phyloP scores from a whole-genome alignment of 2,113 vertebrate species.

The Poecile atricapillus region DNA sequence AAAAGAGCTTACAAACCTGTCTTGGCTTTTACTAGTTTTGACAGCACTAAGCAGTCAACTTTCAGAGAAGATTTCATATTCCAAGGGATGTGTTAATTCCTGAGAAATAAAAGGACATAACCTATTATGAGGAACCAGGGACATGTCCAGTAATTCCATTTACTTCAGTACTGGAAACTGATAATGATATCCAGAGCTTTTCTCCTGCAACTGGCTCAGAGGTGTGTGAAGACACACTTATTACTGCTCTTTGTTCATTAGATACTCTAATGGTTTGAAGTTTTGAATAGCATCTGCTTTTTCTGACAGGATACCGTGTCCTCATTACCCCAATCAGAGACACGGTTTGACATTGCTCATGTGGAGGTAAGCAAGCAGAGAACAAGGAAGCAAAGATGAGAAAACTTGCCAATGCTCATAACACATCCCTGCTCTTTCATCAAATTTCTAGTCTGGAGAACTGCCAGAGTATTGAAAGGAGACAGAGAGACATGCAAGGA shows the following conservation, averaged over 20 bases:
- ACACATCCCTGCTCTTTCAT: neutral
- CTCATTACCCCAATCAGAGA: neutral
- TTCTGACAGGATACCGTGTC: neutral
- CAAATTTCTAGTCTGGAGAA: neutral
- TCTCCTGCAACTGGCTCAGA: neutral
- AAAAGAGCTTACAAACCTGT: neutral
- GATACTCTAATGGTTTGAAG: neutral
- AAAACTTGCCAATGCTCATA: neutral
- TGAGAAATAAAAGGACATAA: neutral
- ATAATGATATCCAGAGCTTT: neutral
- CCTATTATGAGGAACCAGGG: neutral
- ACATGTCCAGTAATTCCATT: neutral
- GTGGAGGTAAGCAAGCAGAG: neutral
- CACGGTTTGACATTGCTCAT: fast-evolving
- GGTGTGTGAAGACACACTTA: neutral
- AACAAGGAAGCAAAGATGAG: neutral
- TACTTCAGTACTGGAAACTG: neutral
- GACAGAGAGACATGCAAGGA: neutral
- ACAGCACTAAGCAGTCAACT: neutral
- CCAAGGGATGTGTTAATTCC: neutral
- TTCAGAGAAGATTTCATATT: neutral
- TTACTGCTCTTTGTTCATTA: neutral
- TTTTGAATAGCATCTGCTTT: neutral
- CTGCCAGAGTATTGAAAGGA: neutral
- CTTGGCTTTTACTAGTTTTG: neutral